Percentiles rank a stretch among this genome's conserved stretches.
These are phyloP conservation scores for Chloroceryle amazona DNA, from an alignment of 2,797 vertebrate species.

Conservation along the genomic window DNA sequence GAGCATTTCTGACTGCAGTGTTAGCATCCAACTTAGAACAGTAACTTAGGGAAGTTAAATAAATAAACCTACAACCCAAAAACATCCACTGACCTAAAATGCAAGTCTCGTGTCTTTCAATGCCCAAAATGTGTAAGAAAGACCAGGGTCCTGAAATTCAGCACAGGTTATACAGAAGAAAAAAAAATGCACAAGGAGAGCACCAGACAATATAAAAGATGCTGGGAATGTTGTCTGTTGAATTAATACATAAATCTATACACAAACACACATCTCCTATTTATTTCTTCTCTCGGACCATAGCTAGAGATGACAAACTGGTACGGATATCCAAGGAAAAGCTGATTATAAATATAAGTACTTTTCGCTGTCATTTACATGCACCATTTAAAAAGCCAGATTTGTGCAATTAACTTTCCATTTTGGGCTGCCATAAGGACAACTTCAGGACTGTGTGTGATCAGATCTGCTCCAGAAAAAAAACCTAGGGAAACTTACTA, in stretches of 20 bases:
- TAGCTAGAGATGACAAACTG: background rate
- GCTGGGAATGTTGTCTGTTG: background rate
- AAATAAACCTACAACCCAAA: background rate
- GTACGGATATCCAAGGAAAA: background rate
- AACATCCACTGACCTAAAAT: background rate
- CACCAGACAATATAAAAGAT: background rate
- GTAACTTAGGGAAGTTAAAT: background rate
- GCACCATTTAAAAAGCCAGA: background rate
- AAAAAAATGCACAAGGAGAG: background rate
- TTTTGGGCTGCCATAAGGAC: background rate
- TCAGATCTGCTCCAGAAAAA: background rate
- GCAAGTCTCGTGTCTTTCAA: background rate
- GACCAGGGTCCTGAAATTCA: background rate
- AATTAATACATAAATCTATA: background rate
- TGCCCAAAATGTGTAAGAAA: background rate
- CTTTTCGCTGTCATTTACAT: background rate
- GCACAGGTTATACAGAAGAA: background rate
- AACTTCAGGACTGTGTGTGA: background rate
- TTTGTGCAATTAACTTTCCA: background rate
- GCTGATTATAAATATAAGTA: background rate
- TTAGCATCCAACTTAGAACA: background rate
- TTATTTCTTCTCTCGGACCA: background rate
- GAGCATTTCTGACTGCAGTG: background rate
- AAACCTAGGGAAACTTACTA: background rate
- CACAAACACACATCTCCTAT: background rate